Evolutionary conservation across 2,888 invertebrate genomes (phyloP), one percentile per base, ranked within the genome.

Genomic region (Athalia cordata): DNA sequence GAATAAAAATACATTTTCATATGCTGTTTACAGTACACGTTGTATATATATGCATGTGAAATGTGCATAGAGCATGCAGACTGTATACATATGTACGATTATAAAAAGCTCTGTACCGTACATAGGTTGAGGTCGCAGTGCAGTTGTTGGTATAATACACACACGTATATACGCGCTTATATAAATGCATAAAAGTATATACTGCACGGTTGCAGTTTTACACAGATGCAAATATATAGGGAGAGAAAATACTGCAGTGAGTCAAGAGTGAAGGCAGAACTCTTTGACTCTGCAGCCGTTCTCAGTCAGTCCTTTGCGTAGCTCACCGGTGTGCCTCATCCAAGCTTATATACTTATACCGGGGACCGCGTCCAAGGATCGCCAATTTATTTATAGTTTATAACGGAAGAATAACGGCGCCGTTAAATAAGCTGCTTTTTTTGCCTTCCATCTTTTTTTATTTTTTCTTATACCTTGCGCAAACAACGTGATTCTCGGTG

Each of bases 31-130:
- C 72, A 13, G 45, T 72, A 13, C 29, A n/a, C 47, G 55, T 29
- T 68, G 55, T 52, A 68, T 68, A 68, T 68, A 55, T 68, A 52
- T 55, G 52, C 55, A 68, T 50, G 55, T 50, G 11, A 55, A 68
- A 68, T 52, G 50, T 5, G 68, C 55, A 52, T 68, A 11, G 6
- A 29, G 29, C 29, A 29, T 29, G 29, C 2, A 29, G 29, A 29
- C 29, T 29, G 29, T 29, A 29, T 2, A 29, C 29, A 29, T 29
- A 29, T 29, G 29, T 29, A 29, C 29, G 29, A 29, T 29, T 29
- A 29, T 29, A 29, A 29, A 29, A 29, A 29, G 29, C 29, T 29
- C 29, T 29, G 29, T 29, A 29, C 29, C 29, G 29, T 29, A 29
- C 29, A 29, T 29, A 29, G 29, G 29, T 29, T 29, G 29, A 29